Percentiles rank a stretch among this genome's conserved stretches.
phyloP scores from a whole-genome alignment of 2,888 invertebrate genomes.

The Micoletzkya japonica region DNA sequence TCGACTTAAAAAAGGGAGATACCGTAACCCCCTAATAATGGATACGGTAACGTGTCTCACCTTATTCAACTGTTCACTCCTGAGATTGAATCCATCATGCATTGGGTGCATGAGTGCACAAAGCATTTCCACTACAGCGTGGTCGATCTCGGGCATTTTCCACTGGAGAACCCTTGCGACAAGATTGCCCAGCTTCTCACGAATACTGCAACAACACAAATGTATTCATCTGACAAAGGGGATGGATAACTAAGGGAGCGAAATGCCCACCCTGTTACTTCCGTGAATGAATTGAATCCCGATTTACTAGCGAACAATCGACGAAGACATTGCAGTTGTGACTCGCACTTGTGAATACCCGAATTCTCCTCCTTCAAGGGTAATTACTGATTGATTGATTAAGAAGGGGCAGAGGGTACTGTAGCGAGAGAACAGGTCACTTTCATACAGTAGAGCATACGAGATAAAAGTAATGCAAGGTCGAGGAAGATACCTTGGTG shows the following conservation, averaged over 20 bases:
- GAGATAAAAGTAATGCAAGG: background rate
- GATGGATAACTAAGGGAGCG: background rate
- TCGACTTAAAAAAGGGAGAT: slow-evolving; percentile 16
- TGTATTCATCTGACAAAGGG: background rate
- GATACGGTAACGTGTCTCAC: background rate
- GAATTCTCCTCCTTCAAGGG: slow-evolving; percentile 68
- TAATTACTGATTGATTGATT: background rate
- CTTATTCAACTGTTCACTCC: slow-evolving; percentile 97
- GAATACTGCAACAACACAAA: slow-evolving; percentile 73
- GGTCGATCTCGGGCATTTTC: slow-evolving; percentile 75
- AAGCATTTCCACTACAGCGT: slow-evolving; percentile 77
- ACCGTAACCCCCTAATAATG: background rate
- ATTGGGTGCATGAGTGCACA: slow-evolving; percentile 97
- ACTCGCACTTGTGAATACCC: slow-evolving; percentile 73
- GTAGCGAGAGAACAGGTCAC: background rate
- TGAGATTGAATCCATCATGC: slow-evolving; percentile 88
- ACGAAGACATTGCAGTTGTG: slow-evolving; percentile 90
- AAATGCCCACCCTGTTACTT: slow-evolving; percentile 46
- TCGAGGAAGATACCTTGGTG: slow-evolving; percentile 30
- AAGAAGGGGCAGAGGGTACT: background rate
- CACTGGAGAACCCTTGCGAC: slow-evolving; percentile 86
- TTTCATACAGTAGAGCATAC: background rate
- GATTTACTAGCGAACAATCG: slow-evolving; percentile 94
- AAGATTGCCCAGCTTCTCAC: slow-evolving; percentile 89
- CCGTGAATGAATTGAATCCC: slow-evolving; percentile 80